These are phyloP conservation scores for Melozone crissalis DNA, from an alignment of 2,113 vertebrate genomes.

Conservation along the genomic window DNA sequence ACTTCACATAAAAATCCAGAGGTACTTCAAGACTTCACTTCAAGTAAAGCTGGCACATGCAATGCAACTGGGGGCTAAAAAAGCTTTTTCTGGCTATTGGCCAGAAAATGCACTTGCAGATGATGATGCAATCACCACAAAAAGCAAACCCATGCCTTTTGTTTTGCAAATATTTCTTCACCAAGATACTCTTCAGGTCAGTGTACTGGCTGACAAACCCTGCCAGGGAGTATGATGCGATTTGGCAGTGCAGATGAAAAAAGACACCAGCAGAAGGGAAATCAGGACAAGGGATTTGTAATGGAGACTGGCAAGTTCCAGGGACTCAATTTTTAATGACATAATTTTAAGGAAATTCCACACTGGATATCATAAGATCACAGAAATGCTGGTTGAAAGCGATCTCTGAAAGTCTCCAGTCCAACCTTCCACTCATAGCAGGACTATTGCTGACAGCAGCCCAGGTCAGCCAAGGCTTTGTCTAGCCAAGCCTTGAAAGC, in stretches of 20 bases:
- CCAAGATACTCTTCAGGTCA: neutral
- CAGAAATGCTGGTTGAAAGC: constrained; percentile 40
- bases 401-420: neutral
- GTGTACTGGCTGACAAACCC: neutral
- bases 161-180: neutral
- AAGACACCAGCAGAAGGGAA: constrained; percentile 26
- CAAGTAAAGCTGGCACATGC: neutral
- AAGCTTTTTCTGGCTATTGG: neutral
- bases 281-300: constrained; percentile 48
- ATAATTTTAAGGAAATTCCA: constrained; percentile 65
- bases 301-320: constrained; percentile 27
- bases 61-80: neutral
- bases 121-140: neutral
- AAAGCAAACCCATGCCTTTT: neutral
- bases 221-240: neutral
- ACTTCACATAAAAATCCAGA: neutral
- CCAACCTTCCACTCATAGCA: constrained; percentile 21
- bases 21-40: neutral
- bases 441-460: neutral
- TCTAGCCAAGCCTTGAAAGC: constrained; percentile 45
- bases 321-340: constrained; percentile 28
- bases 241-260: neutral
- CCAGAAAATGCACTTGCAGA: neutral
- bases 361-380: constrained; percentile 49
- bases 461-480: constrained; percentile 26